phyloP scores from a whole-genome alignment of 1,140 invertebrate genomes.

The Pseudobourletiella spinata region DNA sequence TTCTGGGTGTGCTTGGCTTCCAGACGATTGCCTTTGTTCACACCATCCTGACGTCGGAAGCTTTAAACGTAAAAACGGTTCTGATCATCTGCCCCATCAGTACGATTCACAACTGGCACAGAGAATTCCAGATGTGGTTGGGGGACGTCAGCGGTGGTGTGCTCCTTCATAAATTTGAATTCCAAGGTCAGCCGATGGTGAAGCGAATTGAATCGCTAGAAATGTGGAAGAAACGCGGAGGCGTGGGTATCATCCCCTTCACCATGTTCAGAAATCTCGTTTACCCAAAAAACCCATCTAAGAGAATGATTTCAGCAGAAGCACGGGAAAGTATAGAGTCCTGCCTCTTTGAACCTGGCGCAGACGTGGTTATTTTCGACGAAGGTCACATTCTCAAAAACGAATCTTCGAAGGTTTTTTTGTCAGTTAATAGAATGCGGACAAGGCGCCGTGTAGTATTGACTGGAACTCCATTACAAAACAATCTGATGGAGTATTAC shows the following conservation, averaged over 20 bases:
- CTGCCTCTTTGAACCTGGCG: slow-evolving; percentile 57
- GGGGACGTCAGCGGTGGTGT: slow-evolving; percentile 52
- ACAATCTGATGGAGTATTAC: slow-evolving; percentile 74
- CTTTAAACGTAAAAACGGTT: slow-evolving; percentile 61
- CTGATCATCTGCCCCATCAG: slow-evolving; percentile 90
- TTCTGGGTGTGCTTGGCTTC: too few relatives aligned
- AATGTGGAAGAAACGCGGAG: slow-evolving; percentile 73
- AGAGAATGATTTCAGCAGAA: not conserved
- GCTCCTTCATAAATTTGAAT: slow-evolving; percentile 47
- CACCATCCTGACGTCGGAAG: slow-evolving; percentile 63
- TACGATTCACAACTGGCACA: slow-evolving; percentile 90
- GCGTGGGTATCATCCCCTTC: slow-evolving; percentile 90
- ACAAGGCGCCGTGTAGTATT: slow-evolving; percentile 75
- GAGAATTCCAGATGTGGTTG: slow-evolving; percentile 84
- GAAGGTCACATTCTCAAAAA: slow-evolving; percentile 94
- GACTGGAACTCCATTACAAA: slow-evolving; percentile 93
- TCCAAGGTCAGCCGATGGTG: too few relatives aligned
- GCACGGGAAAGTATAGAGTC: slow-evolving; percentile 60
- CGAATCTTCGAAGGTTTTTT: slow-evolving; percentile 71
- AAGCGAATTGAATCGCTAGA: slow-evolving; percentile 57
- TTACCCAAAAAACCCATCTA: not conserved
- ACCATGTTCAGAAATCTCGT: slow-evolving; percentile 83
- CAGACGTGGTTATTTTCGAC: slow-evolving; percentile 85
- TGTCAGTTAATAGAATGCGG: slow-evolving; percentile 68
- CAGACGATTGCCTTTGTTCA: slow-evolving; percentile 82